Base-by-base conservation (phyloP, 2,113 vertebrate species). In the Lepus europaeus region DNA sequence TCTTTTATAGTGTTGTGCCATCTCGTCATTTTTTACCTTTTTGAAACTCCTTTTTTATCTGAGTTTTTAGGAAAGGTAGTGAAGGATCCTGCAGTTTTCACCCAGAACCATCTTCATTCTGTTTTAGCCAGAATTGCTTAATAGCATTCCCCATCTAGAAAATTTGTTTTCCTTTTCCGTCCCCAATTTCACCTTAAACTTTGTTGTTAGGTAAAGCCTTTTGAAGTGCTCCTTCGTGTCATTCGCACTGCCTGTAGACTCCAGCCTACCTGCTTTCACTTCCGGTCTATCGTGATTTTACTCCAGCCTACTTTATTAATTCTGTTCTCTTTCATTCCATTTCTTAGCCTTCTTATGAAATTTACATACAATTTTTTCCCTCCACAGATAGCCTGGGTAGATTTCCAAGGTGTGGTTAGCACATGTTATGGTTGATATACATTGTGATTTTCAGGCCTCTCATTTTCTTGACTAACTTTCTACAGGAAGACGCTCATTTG, bases 111-210 rank as follows among this genome's bases (percentile, higher is more conserved):
- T 61, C 74, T n/a, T 85, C 20, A 10, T 0, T 56, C 16, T 96
- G 29, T 93, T 74, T 85, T 59, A 77, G 36, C 9, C 23, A 51
- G 36, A 77, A 17, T 69, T 92, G 6, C 83, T 94, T 89, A 9
- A 83, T 95, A 84, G 76, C 63, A 31, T 87, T 70, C 14, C 16
- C 72, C 69, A 19, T 63, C 33, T 90, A 80, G 61, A 72, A 90
- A 73, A 74, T 61, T 36, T 90, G 8, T 76, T 92, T 86, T 73
- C 49, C n/a, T 91, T 74, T 5, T 17, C 85, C 61, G 36, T 80
- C 31, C 33, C 11, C 51, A 20, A 29, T 73, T 87, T 90, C 31
- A 31, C 23, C 27, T 13, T 73, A 53, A 66, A 23, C 4, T 4
- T 83, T 36, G 29, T 56, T 77, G 63, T 72, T 87, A 4, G 13